phyloP scores from a whole-genome alignment of 2,797 vertebrate species.

The Phalanger gymnotis region DNA sequence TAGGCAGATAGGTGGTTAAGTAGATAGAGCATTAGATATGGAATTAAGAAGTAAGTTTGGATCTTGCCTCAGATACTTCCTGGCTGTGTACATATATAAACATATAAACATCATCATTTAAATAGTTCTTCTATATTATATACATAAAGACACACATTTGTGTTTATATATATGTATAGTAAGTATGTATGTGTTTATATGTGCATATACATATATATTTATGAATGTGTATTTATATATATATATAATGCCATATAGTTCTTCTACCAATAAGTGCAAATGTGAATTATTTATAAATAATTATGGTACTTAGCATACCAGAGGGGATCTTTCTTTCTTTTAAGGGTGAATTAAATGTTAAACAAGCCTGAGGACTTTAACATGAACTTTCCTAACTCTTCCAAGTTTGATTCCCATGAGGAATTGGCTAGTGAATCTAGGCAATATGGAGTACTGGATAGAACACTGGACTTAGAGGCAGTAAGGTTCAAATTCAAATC shows the following conservation, averaged over 20 bases:
- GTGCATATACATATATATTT: too few relatives aligned
- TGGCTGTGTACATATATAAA: background rate
- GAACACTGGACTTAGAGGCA: background rate
- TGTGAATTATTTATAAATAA: background rate
- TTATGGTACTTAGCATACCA: background rate
- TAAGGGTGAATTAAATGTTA: background rate
- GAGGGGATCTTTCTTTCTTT: background rate
- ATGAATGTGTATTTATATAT: too few relatives aligned
- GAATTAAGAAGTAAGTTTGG: background rate
- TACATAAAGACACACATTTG: background rate
- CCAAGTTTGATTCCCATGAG: background rate
- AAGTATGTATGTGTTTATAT: too few relatives aligned
- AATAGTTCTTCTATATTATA: too few relatives aligned
- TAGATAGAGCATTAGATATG: background rate
- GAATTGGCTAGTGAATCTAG: background rate
- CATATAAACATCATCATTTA: too few relatives aligned
- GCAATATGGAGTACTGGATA: background rate
- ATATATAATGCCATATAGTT: background rate
- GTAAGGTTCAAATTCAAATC: background rate
- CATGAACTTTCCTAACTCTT: background rate
- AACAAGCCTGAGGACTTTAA: background rate
- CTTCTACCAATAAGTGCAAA: background rate
- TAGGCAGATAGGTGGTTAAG: background rate
- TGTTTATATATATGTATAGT: background rate
- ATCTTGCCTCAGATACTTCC: background rate